These are phyloP conservation scores for Lysandra coridon DNA, from an alignment of 2,888 invertebrate species.

Conservation along the genomic window DNA sequence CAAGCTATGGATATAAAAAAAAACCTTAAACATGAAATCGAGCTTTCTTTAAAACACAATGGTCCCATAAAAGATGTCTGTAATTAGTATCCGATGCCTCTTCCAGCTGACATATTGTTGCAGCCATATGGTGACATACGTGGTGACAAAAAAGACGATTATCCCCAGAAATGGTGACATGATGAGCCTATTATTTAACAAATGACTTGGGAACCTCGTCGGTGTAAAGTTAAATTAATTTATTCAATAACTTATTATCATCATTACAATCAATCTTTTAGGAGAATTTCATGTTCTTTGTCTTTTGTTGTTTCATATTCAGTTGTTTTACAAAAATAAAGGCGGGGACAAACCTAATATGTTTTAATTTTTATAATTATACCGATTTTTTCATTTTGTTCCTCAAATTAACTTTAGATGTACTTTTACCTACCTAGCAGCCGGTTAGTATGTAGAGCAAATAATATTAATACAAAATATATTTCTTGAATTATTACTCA, in stretches of 20 bases:
- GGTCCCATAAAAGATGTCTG: conserved; percentile 23
- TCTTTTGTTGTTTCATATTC: background rate
- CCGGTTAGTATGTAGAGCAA: too few species aligned
- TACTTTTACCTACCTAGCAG: too few species aligned
- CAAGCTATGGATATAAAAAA: background rate
- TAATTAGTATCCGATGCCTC: conserved; percentile 33
- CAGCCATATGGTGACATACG: conserved; percentile 39
- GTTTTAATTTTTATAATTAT: too few species aligned
- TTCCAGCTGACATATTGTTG: conserved; percentile 38
- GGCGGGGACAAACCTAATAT: background rate
- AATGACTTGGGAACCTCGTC: conserved; percentile 25
- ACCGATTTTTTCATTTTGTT: too few species aligned
- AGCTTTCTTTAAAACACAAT: background rate
- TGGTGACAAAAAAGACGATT: conserved; percentile 32
- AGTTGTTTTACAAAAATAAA: background rate
- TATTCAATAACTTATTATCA: conserved; percentile 3
- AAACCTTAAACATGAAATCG: background rate
- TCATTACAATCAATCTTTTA: background rate
- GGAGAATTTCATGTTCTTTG: background rate
- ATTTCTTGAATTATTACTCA: too few species aligned
- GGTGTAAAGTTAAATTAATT: conserved; percentile 1
- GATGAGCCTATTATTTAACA: conserved; percentile 24
- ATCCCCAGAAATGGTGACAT: conserved; percentile 27
- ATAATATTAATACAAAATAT: too few species aligned
- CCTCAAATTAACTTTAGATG: too few species aligned